Base-by-base conservation (phyloP, 2,797 vertebrate species). In the Sebastes minor region DNA sequence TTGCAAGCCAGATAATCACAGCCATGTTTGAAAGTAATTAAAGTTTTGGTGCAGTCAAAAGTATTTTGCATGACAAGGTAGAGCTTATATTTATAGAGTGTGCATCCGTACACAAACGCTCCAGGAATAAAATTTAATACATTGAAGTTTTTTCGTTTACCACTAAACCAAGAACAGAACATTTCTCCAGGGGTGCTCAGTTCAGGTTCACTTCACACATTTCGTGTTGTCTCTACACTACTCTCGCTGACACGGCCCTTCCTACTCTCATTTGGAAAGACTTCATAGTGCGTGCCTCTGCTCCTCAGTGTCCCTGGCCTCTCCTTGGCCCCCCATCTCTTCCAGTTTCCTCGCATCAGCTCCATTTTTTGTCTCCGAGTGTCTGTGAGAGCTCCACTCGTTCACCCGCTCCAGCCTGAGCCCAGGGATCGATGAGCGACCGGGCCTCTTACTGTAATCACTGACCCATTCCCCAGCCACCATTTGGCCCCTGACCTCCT, bases 361-460 rank as follows among this genome's bases (percentile, higher is more conserved):
- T 92, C 85, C 90, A 88, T 92, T 92, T 92, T 93, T 89, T 76
- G 89, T 91, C 82, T 89, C 84, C 8, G 75, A 67, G 86, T 81
- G 71, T 88, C 86, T 88, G 86, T 22, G 66, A 91, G 80, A 84
- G 68, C 86, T 90, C 86, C 59, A 80, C 80, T 90, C 61, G 8
- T 71, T 89, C 84, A 38, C 78, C 78, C 32, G 16, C 84, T 80
- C 62, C 9, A 49, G 78, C 66, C 90, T 62, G 74, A 91, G 92
- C 80, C 55, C 23, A 61, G 71, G 82, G 92, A 96, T 96, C 94
- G 90, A 96, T 96, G 91, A 92, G 90, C 67, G 73, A 79, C 89
- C 72, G 70, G 82, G 88, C 90, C 93, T 91, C 90, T 94, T 94
- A 94, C 94, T 93, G 93, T 96, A 96, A 95, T 94, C 94, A 93